These are phyloP conservation scores for Auanema freiburgensis DNA, from an alignment of 2,888 invertebrate species.

Conservation along the genomic window DNA sequence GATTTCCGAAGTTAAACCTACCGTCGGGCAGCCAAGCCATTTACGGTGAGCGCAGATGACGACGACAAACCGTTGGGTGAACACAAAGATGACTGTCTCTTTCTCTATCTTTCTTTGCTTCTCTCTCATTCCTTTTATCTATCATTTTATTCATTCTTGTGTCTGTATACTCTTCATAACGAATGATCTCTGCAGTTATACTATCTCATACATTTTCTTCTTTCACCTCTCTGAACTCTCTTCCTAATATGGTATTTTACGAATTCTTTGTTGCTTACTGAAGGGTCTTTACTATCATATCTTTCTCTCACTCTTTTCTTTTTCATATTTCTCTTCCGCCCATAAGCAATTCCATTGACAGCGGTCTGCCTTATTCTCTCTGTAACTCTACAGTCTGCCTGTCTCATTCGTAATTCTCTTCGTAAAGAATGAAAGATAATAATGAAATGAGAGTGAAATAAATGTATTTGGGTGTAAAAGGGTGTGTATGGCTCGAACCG, in stretches of 20 bases:
- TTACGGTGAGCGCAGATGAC: conserved; percentile 14
- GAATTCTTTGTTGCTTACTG: conserved; percentile 1
- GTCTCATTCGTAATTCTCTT: no score
- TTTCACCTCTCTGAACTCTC: no score
- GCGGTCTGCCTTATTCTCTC: no score
- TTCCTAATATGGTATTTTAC: not conserved
- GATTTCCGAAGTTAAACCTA: conserved; percentile 10
- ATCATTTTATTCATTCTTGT: not conserved
- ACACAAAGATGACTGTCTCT: not conserved
- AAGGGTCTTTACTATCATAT: conserved; percentile 1
- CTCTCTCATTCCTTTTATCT: not conserved
- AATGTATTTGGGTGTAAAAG: no score
- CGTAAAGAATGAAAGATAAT: no score
- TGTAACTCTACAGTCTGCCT: no score
- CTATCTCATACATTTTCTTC: no score
- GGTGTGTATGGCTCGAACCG: not conserved
- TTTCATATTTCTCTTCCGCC: not conserved
- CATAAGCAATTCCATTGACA: not conserved
- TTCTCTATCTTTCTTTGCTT: not conserved
- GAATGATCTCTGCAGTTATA: not conserved
- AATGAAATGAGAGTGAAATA: no score
- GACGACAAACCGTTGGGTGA: conserved; percentile 10
- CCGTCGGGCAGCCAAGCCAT: conserved; percentile 26
- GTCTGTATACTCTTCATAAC: not conserved
- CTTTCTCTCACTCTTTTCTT: conserved; percentile 1